Evolutionary conservation across 2,113 vertebrate genomes (phyloP), one percentile per base, ranked within the genome.

Genomic region (Geococcyx californianus): DNA sequence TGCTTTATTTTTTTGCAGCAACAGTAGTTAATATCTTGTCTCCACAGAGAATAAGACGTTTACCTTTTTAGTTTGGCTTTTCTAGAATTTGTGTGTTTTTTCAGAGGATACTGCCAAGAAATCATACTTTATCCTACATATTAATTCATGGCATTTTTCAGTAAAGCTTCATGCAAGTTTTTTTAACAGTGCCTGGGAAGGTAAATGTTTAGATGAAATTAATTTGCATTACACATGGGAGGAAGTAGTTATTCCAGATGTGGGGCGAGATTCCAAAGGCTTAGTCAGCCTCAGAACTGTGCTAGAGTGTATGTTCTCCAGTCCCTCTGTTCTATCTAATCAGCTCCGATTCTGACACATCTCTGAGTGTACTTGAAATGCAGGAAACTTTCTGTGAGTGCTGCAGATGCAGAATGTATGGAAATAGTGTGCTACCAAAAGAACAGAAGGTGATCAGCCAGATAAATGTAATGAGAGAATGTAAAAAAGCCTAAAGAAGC

Each of bases 391-490:
- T 89, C 86, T 84, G 17, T 73, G 68, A 95, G 87, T 40, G 33
- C 4, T 1, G 3, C 87, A 93, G 90, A 95, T 94, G 83, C 68
- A 90, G 64, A 86, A 70, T 3, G 2, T 40, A 74, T 7, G 10
- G 76, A 97, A 95, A 97, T 54, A 95, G 86, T 36, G 83, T 70
- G 47, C 70, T 84, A 89, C 56, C 40, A 60, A 81, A 91, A 95
- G 96, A 92, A 67, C 58, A 97, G 93, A 96, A 91, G 85, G 86
- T 85, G 92, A 96, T 95, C 70, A 97, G 77, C 87, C 93, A 92
- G 75, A 72, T 78, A 90, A 89, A 58, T 52, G 38, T 26, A 20
- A 38, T 14, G 49, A 58, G 33, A 59, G 21, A 66, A 69, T 25
- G 25, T 24, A 42, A 34, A 70, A 49, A 73, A 75, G 26, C 44